Percentiles rank a stretch among this genome's conserved stretches.
Conservation (phyloP, 2,113 vertebrate species). For the Bolborhynchus lineola region DNA sequence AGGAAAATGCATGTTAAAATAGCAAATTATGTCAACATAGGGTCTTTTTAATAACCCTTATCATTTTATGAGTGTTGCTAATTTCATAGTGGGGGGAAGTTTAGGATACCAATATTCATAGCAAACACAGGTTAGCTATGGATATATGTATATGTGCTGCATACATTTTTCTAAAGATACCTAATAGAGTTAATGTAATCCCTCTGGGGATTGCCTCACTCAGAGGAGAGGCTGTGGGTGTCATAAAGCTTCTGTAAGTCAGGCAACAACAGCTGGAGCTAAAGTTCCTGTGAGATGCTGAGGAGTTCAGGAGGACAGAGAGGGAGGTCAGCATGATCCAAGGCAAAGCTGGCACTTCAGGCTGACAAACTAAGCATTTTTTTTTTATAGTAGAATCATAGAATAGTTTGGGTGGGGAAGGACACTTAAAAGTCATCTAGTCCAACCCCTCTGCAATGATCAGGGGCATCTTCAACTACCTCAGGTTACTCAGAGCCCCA, state of each 20-base stretch:
- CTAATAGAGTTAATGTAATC: background rate
- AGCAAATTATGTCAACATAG: background rate
- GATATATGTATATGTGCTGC: background rate
- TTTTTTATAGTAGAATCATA: background rate
- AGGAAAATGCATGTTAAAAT: background rate
- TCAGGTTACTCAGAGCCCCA: background rate
- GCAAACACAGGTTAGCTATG: background rate
- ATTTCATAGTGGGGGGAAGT: background rate
- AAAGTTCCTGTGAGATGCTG: background rate
- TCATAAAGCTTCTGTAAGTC: background rate
- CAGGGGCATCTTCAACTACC: background rate
- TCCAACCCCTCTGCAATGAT: background rate
- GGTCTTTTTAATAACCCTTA: background rate
- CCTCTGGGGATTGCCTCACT: background rate
- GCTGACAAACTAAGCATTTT: background rate
- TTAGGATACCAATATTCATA: background rate
- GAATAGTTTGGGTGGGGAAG: background rate
- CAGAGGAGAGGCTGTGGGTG: background rate
- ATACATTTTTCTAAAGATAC: background rate
- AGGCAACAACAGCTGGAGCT: background rate
- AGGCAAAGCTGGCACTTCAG: background rate
- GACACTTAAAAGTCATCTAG: background rate
- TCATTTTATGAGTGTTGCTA: background rate
- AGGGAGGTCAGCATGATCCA: background rate
- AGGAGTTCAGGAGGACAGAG: background rate